Conservation (phyloP, 2,797 vertebrate species). For the Phrynocephalus forsythii region DNA sequence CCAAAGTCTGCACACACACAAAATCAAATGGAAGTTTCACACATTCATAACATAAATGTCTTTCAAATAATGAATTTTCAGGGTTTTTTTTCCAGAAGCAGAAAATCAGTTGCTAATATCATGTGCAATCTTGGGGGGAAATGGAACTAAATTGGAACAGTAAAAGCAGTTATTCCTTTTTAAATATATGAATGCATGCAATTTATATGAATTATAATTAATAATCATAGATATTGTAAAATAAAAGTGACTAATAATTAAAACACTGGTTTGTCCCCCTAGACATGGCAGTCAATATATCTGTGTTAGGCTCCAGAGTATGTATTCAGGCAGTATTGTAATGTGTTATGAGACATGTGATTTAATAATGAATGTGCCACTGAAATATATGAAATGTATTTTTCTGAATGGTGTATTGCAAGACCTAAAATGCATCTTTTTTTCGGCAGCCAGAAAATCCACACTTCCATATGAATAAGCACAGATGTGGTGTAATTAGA, state of each 20-base stretch:
- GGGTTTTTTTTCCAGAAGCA: neutral
- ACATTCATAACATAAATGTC: neutral
- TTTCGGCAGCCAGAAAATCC: slow-evolving; percentile 47
- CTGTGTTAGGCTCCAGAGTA: neutral
- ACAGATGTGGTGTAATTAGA: slow-evolving; percentile 31
- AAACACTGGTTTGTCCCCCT: neutral
- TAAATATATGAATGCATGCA: slow-evolving; percentile 19
- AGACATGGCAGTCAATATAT: neutral
- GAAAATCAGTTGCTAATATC: neutral
- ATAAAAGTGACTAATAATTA: slow-evolving; percentile 24
- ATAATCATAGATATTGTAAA: slow-evolving; percentile 34
- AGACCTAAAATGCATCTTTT: slow-evolving; percentile 8
- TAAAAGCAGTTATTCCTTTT: neutral
- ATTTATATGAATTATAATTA: neutral
- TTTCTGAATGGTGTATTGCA: neutral
- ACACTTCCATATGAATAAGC: slow-evolving; percentile 38
- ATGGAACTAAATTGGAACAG: neutral
- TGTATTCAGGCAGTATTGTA: neutral
- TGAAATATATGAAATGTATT: slow-evolving; percentile 2
- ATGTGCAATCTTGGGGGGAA: neutral
- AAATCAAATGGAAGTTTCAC: too few relatives aligned
- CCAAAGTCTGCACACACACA: neutral
- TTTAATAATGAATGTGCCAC: slow-evolving; percentile 26
- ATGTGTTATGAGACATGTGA: slow-evolving; percentile 28
- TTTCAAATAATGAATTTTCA: neutral